These are phyloP conservation scores for Phorcus lineatus DNA, from an alignment of 2,888 invertebrate genomes.

Conservation along the genomic window DNA sequence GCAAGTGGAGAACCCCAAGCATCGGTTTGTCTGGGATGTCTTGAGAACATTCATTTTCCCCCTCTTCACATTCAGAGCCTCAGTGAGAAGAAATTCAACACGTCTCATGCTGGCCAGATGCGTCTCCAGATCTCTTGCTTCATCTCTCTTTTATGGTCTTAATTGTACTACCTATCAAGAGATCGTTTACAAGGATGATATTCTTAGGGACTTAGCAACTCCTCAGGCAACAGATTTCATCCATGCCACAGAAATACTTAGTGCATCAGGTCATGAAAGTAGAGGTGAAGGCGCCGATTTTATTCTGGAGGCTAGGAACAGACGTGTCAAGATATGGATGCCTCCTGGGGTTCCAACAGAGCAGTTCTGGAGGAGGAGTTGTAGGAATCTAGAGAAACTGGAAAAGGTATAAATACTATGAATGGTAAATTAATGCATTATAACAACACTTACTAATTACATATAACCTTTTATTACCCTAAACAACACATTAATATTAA, in stretches of 20 bases:
- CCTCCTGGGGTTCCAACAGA: not conserved
- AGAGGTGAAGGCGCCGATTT: not conserved
- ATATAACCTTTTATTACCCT: too few species aligned
- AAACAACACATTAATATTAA: too few species aligned
- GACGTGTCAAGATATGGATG: not conserved
- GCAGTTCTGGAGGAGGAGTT: not conserved
- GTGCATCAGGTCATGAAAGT: too few species aligned
- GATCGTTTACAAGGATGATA: not conserved
- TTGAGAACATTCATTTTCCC: not conserved
- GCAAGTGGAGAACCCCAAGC: too few species aligned
- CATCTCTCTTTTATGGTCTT: not conserved
- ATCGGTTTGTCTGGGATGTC: not conserved
- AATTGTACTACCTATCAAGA: not conserved
- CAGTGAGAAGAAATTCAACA: too few species aligned
- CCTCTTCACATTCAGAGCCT: not conserved
- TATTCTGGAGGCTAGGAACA: not conserved
- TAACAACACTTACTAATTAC: too few species aligned
- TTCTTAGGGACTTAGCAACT: not conserved
- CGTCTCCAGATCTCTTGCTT: too few species aligned
- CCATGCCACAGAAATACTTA: too few species aligned
- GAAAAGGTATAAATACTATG: too few species aligned
- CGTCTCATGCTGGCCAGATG: too few species aligned
- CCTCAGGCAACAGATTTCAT: not conserved
- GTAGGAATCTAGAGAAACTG: not conserved
- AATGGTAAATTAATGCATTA: too few species aligned